phyloP scores from a whole-genome alignment of 2,888 invertebrate species.

The Drosophila tanythrix region DNA sequence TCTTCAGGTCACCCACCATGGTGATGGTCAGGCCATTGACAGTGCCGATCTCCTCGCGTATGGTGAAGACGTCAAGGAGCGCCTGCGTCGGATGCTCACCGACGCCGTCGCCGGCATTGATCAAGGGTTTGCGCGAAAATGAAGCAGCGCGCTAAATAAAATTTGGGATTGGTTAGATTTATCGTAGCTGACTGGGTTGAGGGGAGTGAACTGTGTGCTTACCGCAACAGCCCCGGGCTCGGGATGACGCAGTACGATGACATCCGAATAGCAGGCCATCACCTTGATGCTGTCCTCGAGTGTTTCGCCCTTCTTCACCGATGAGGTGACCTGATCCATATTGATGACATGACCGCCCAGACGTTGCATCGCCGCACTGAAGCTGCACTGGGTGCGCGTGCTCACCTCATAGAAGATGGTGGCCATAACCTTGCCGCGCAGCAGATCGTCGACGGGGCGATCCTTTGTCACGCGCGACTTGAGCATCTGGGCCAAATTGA shows the following conservation, averaged over 20 bases:
- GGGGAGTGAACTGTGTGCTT: slow-evolving; percentile 83
- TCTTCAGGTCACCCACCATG: slow-evolving; percentile 98
- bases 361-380: slow-evolving; percentile 98
- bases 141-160: slow-evolving; percentile 90
- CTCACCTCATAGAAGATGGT: slow-evolving; percentile 99
- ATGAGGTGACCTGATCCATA: slow-evolving; percentile 95
- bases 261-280: slow-evolving; percentile 97
- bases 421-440: slow-evolving; percentile 97
- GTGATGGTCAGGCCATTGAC: slow-evolving; percentile 98
- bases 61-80: slow-evolving; percentile 97
- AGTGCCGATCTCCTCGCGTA: slow-evolving; percentile 99
- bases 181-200: background rate
- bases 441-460: slow-evolving; percentile 92
- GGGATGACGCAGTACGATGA: slow-evolving; percentile 97
- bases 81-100: slow-evolving; percentile 99
- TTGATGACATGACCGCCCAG: slow-evolving; percentile 96
- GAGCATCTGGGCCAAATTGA: slow-evolving; percentile 96
- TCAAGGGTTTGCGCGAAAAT: slow-evolving; percentile 94
- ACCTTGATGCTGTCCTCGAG: slow-evolving; percentile 94
- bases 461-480: slow-evolving; percentile 93
- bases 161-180: background rate
- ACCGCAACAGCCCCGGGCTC: slow-evolving; percentile 95
- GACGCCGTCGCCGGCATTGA: slow-evolving; percentile 99
- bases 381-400: slow-evolving; percentile 98
- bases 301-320: slow-evolving; percentile 98